phyloP scores from a whole-genome alignment of 2,113 vertebrate genomes.

The Empidonax traillii region DNA sequence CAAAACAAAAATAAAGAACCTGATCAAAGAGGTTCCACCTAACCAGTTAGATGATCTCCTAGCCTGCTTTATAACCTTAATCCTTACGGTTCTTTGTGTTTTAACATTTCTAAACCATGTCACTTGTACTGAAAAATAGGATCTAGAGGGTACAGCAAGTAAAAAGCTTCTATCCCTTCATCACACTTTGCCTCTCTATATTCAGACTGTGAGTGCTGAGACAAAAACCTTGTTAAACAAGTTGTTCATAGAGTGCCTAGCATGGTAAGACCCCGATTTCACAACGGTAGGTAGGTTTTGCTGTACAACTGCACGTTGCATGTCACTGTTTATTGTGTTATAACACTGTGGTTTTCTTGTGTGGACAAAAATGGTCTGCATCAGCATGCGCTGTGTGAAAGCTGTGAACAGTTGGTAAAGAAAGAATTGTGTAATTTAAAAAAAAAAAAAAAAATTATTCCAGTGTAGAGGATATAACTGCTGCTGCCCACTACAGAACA shows the following conservation, averaged over 20 bases:
- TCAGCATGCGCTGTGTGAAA: neutral
- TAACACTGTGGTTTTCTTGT: accelerated
- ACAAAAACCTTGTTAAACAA: neutral
- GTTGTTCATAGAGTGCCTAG: neutral
- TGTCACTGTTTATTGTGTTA: neutral
- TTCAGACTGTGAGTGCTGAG: neutral
- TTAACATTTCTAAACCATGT: neutral
- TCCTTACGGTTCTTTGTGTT: neutral
- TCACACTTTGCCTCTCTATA: neutral
- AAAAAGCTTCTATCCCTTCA: neutral
- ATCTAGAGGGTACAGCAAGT: neutral
- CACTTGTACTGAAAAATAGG: neutral
- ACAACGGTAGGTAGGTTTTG: neutral
- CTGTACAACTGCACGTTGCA: neutral
- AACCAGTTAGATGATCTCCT: neutral
- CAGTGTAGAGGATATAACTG: neutral
- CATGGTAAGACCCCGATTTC: neutral
- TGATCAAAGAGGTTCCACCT: neutral
- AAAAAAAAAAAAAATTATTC: neutral
- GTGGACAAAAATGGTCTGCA: neutral
- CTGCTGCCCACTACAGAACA: neutral
- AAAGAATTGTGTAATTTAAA: neutral
- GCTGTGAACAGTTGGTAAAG: neutral
- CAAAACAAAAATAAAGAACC: neutral
- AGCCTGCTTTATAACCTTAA: neutral